Conservation (phyloP, 2,113 vertebrate genomes). For the Corydoras maculifer region DNA sequence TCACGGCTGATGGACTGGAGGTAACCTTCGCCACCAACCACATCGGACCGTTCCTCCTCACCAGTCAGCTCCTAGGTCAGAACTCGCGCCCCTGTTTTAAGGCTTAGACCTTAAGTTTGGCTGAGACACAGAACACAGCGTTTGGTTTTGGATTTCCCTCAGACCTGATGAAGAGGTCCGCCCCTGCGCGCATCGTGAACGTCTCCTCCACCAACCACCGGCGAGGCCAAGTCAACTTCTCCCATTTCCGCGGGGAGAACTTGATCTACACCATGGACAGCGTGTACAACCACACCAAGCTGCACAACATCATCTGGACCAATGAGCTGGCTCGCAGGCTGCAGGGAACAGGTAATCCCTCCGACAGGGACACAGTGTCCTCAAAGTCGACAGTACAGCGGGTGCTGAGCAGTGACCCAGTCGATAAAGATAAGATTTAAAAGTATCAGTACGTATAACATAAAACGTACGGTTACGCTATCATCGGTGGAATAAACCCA, state of each 20-base stretch:
- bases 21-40: conserved; percentile 75
- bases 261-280: rapidly evolving
- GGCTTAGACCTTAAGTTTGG: no score
- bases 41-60: conserved; percentile 81
- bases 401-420: no score
- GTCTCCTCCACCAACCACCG: conserved; percentile 70
- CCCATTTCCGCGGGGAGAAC: conserved; percentile 64
- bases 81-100: background rate
- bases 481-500: no score
- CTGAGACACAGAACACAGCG: no score
- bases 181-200: conserved; percentile 70
- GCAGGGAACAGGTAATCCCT: conserved; percentile 65
- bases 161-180: conserved; percentile 71
- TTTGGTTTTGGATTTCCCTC: background rate
- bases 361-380: background rate
- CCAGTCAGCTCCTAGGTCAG: conserved; percentile 78
- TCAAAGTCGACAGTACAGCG: background rate
- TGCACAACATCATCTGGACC: conserved; percentile 78
- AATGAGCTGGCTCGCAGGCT: conserved; percentile 70
- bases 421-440: no score
- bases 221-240: conserved; percentile 56
- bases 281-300: conserved; percentile 73
- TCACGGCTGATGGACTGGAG: conserved; percentile 74
- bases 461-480: no score
- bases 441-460: no score